phyloP scores from a whole-genome alignment of 1,140 invertebrate genomes.

The Lucilia sericata region DNA sequence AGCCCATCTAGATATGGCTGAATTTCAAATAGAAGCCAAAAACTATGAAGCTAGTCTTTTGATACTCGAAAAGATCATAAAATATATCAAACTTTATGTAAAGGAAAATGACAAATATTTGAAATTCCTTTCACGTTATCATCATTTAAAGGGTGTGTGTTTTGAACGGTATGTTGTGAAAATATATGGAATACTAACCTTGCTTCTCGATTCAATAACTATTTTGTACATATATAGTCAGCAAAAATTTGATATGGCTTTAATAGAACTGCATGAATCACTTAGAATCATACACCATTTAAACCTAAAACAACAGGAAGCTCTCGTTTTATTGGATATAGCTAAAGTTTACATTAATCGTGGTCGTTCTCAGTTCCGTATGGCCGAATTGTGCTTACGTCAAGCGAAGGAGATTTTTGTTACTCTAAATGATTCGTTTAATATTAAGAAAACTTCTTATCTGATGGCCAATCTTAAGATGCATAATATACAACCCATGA shows the following conservation, averaged over 20 bases:
- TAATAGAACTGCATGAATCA: background rate
- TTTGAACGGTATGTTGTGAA: background rate
- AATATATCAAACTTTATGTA: background rate
- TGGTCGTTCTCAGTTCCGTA: background rate
- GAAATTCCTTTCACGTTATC: background rate
- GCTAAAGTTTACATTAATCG: background rate
- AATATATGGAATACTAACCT: background rate
- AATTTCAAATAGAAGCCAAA: background rate
- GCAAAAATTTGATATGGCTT: background rate
- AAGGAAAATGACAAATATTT: background rate
- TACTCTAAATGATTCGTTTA: background rate
- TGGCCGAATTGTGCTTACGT: background rate
- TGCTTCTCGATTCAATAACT: background rate
- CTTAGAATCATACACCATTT: background rate
- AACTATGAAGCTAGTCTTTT: background rate
- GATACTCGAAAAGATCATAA: background rate
- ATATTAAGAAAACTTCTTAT: slow-evolving; percentile 54
- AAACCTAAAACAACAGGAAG: background rate
- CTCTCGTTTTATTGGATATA: background rate
- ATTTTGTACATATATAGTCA: background rate
- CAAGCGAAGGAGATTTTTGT: slow-evolving; percentile 3
- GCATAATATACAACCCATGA: slow-evolving; percentile 60
- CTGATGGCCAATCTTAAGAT: slow-evolving; percentile 59
- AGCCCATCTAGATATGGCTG: background rate
- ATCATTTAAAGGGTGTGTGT: background rate